A percentile compares a stretch with the other conserved stretches of the same genome.
Conservation (phyloP, 1,140 invertebrate genomes). For the Aradophagus sp. region DNA sequence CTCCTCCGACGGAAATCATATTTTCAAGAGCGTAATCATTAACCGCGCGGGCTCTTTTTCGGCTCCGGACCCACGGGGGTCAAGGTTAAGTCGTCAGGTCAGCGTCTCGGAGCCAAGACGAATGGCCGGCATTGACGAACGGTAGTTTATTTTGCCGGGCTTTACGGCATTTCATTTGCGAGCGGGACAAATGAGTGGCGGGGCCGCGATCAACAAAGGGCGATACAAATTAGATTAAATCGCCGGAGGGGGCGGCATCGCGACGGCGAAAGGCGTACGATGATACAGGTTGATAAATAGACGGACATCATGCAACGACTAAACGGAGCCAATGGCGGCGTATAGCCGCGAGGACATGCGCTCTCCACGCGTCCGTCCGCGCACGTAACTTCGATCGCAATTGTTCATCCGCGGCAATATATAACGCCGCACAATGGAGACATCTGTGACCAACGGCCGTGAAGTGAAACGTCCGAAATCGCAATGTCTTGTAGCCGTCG, state of each 20-base stretch:
- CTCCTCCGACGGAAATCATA: too few species aligned
- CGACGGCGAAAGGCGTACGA: slow-evolving; percentile 69
- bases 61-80: too few species aligned
- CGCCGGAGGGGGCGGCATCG: slow-evolving; percentile 72
- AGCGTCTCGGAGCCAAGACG: slow-evolving; percentile 16
- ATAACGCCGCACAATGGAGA: slow-evolving; percentile 26
- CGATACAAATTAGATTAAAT: slow-evolving; percentile 75
- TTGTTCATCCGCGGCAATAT: slow-evolving; percentile 28
- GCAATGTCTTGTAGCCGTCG: too few species aligned
- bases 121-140: slow-evolving; percentile 51
- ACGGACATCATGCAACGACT: slow-evolving; percentile 72
- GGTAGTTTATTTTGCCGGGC: slow-evolving; percentile 67
- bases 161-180: slow-evolving; percentile 53
- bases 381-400: slow-evolving; percentile 32
- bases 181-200: slow-evolving; percentile 66
- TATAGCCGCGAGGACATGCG: slow-evolving; percentile 22
- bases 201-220: slow-evolving; percentile 71
- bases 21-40: too few species aligned
- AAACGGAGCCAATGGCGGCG: slow-evolving; percentile 59
- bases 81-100: not conserved
- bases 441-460: slow-evolving; percentile 27
- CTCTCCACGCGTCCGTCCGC: slow-evolving; percentile 13
- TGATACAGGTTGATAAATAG: slow-evolving; percentile 75
- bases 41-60: too few species aligned
- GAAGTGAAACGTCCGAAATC: slow-evolving; percentile 24